Evolutionary conservation across 2,797 vertebrate genomes (phyloP).

Genomic region (Chelmon rostratus): DNA sequence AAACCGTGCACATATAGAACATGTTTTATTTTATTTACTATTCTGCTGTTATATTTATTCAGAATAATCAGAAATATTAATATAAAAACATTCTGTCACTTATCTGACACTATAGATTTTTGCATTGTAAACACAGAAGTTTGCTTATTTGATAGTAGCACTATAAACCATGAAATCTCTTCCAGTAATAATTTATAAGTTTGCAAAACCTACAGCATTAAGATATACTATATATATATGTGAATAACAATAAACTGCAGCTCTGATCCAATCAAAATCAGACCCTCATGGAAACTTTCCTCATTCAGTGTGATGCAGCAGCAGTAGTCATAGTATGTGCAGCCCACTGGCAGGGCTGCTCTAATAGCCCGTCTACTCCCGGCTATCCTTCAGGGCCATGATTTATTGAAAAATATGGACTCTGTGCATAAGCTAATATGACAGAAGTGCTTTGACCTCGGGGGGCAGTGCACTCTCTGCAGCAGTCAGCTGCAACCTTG

Average conservation of each 20-base stretch:
- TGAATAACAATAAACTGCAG: neutral
- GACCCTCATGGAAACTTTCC: neutral
- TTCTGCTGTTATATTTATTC: no score
- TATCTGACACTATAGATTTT: neutral
- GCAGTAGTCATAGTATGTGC: neutral
- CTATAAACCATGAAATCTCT: neutral
- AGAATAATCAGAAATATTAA: neutral
- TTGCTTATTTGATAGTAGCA: neutral
- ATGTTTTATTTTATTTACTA: neutral
- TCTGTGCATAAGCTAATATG: slow-evolving; percentile 76
- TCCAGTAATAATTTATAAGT: neutral
- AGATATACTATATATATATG: neutral
- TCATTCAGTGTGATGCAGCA: slow-evolving; percentile 33
- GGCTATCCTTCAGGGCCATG: slow-evolving; percentile 67
- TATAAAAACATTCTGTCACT: neutral
- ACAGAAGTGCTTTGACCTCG: slow-evolving; percentile 83
- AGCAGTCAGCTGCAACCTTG: slow-evolving; percentile 61
- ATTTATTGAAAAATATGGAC: slow-evolving; percentile 81
- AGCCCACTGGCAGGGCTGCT: slow-evolving; percentile 17
- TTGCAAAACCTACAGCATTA: no score
- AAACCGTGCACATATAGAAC: neutral
- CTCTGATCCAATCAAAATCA: neutral
- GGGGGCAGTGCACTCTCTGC: slow-evolving; percentile 58
- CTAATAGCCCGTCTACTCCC: slow-evolving; percentile 47
- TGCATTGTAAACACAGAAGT: neutral